phyloP scores from a whole-genome alignment of 2,797 vertebrate species.

The Karalla daura region DNA sequence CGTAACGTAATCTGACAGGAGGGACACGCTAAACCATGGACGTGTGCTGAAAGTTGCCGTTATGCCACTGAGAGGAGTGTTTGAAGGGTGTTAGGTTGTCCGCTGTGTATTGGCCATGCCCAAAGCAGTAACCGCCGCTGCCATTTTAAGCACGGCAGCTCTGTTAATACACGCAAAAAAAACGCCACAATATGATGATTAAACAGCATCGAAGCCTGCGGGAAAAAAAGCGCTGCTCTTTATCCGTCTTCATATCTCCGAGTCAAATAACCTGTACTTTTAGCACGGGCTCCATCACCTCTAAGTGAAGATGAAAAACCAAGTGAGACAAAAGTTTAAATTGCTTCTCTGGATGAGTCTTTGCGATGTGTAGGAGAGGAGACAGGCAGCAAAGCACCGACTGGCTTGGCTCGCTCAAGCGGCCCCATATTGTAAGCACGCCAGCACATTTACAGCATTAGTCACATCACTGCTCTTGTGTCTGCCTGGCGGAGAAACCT shows the following conservation, averaged over 20 bases:
- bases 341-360: slow-evolving; percentile 60
- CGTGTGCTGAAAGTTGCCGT: slow-evolving; percentile 54
- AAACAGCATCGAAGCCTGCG: neutral
- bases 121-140: slow-evolving; percentile 6
- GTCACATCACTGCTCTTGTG: slow-evolving; percentile 71
- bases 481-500: slow-evolving; percentile 68
- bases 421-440: slow-evolving; percentile 54
- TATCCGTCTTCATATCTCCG: neutral
- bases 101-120: slow-evolving; percentile 7
- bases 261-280: slow-evolving; percentile 13
- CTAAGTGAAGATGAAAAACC: slow-evolving; percentile 54
- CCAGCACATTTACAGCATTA: slow-evolving; percentile 75
- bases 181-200: neutral
- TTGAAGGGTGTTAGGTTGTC: slow-evolving; percentile 52
- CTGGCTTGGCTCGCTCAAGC: slow-evolving; percentile 53
- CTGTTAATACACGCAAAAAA: neutral
- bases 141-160: neutral
- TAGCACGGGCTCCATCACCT: neutral
- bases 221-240: neutral
- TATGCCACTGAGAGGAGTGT: slow-evolving; percentile 45
- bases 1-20: slow-evolving; percentile 59
- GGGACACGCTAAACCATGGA: slow-evolving; percentile 58
- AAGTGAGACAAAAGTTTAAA: slow-evolving; percentile 68
- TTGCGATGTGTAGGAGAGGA: slow-evolving; percentile 56
- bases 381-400: slow-evolving; percentile 40